Evolutionary conservation across 1,140 invertebrate species (phyloP), one percentile per base, ranked within the genome.

Genomic region (Eupristina koningsbergeri): DNA sequence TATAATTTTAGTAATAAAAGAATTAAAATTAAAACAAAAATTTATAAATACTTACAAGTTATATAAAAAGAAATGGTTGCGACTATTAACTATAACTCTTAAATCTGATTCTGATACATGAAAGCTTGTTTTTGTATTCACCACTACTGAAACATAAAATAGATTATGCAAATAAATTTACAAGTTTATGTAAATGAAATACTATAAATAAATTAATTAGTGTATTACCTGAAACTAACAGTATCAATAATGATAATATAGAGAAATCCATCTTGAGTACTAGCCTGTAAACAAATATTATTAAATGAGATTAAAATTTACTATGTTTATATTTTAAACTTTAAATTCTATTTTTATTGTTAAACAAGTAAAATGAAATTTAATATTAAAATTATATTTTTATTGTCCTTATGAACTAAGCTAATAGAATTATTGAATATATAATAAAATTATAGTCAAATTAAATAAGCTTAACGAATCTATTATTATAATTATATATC

Each of bases 61-160:
- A 36, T 85, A 87, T 69, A 92, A 86, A 83, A 88, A 87, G 85
- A 93, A 92, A 0, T 84, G 87, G 61, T 88, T 83, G 67, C 86
- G 87, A 53, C 85, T 63, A 80, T 91, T 87, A 58, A 92, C 39
- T 19, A 89, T 80, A 74, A 93, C 85, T 86, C 86, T 92, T 75
- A 93, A 71, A 87, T 93, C 92, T 84, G 93, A 87, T n/a, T 63
- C 80, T 39, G 90, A 89, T 29, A 92, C 77, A 75, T 50, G 64
- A 39, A 91, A 89, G 19, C 85, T 81, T 41, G 87, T 87, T 73
- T 64, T 79, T 77, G 77, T 74, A 67, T 69, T 69, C 64, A 80
- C 84, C 61, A 81, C 31, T 78, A 80, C 90, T 91, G 41, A 26
- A 88, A 86, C 58, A 47, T 29, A 73, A 81, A 76, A 11, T n/a